Percentiles rank a stretch among this genome's conserved stretches.
phyloP scores from a whole-genome alignment of 2,888 invertebrate species.

The Scaptodrosophila latifasciaeformis region DNA sequence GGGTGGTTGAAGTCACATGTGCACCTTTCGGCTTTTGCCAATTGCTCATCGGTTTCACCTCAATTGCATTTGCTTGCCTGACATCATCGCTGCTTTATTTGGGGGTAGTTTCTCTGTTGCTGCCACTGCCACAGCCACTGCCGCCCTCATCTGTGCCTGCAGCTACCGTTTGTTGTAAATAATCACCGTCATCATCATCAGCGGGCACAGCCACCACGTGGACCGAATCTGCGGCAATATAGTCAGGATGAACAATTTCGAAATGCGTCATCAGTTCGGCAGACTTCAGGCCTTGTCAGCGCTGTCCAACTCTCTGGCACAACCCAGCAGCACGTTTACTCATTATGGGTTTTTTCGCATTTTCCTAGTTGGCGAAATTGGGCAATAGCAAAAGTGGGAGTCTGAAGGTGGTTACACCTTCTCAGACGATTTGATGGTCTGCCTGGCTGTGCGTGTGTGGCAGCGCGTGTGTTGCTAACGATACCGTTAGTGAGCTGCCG shows the following conservation, averaged over 20 bases:
- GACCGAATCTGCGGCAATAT: too few relatives aligned
- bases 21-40: conserved; percentile 50
- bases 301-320: too few relatives aligned
- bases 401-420: too few relatives aligned
- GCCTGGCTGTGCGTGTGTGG: conserved; percentile 8
- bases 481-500: conserved; percentile 35
- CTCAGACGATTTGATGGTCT: conserved; percentile 6
- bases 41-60: conserved; percentile 59
- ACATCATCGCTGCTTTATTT: conserved; percentile 13
- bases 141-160: conserved; percentile 66
- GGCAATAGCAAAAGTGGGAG: conserved; percentile 40
- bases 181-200: conserved; percentile 30
- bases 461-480: conserved; percentile 22
- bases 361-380: conserved; percentile 40
- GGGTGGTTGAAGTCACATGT: conserved; percentile 60
- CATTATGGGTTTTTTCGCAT: conserved; percentile 50
- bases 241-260: too few relatives aligned
- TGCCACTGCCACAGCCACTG: too few relatives aligned
- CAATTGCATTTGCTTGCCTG: conserved; percentile 37
- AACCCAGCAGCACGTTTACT: conserved; percentile 68
- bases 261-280: too few relatives aligned
- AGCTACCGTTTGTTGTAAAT: conserved; percentile 33
- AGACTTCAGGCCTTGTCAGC: too few relatives aligned
- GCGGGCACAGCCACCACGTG: too few relatives aligned
- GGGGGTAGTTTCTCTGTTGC: conserved; percentile 60